Conservation (phyloP, 1,140 invertebrate species). For the Drosophila busckii region DNA sequence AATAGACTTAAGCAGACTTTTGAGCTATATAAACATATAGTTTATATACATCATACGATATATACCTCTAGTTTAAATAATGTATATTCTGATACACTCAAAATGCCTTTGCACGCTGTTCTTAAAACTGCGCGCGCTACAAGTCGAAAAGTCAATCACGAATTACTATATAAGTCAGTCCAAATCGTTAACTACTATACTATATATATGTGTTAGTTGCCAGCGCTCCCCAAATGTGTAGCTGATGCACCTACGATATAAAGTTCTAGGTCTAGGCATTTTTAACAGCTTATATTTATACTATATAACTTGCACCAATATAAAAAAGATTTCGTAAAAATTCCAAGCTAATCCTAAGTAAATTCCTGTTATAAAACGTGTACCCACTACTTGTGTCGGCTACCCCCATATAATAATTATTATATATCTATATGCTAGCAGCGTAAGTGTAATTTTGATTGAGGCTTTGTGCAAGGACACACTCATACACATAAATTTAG, state of each 20-base stretch:
- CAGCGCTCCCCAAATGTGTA: too few species aligned
- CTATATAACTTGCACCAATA: conserved; percentile 32
- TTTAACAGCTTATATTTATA: conserved; percentile 12
- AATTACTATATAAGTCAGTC: conserved; percentile 17
- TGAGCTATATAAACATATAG: conserved; percentile 36
- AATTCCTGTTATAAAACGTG: conserved; percentile 19
- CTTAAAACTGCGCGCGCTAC: conserved; percentile 5
- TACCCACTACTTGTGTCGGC: too few species aligned
- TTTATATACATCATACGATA: conserved; percentile 32
- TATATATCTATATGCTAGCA: background rate
- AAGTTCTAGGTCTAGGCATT: conserved; percentile 27
- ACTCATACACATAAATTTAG: background rate
- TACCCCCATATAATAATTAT: background rate
- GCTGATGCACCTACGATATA: background rate
- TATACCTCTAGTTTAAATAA: conserved; percentile 27
- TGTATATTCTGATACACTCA: conserved; percentile 47
- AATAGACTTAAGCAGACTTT: conserved; percentile 45
- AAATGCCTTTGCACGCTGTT: conserved; percentile 27
- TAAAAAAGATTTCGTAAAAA: conserved; percentile 63
- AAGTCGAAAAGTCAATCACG: conserved; percentile 28
- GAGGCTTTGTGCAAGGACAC: conserved; percentile 1
- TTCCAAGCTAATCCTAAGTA: conserved; percentile 41
- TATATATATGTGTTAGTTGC: too few species aligned
- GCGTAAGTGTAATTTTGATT: too few species aligned
- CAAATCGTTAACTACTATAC: background rate